phyloP scores from a whole-genome alignment of 2,113 vertebrate species.

The Sylvietta virens region DNA sequence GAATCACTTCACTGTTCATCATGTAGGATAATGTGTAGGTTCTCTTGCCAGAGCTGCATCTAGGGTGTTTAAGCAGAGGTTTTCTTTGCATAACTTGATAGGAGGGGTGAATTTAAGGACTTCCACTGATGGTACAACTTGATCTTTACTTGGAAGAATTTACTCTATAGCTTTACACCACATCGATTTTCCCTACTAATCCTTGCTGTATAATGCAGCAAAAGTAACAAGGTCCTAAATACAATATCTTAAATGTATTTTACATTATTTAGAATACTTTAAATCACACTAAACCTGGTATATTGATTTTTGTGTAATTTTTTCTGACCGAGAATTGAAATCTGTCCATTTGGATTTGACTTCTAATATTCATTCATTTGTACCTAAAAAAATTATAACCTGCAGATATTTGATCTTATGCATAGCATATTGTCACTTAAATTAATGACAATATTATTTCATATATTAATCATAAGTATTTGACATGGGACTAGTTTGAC shows the following conservation, averaged over 20 bases:
- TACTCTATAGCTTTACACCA: not conserved
- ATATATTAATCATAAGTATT: not conserved
- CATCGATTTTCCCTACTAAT: accelerated
- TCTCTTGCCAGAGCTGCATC: not conserved
- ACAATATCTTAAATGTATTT: not conserved
- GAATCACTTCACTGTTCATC: not conserved
- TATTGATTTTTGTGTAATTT: not conserved
- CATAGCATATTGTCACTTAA: not conserved
- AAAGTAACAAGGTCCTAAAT: not conserved
- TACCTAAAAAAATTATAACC: not conserved
- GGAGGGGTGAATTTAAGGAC: not conserved
- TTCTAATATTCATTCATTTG: not conserved
- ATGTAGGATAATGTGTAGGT: not conserved
- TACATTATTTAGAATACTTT: not conserved
- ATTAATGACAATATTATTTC: not conserved
- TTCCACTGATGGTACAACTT: not conserved
- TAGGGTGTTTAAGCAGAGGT: not conserved
- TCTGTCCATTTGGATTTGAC: not conserved
- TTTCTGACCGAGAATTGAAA: not conserved
- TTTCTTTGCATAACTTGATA: not conserved
- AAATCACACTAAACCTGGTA: not conserved
- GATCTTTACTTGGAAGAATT: not conserved
- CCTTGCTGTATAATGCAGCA: not conserved
- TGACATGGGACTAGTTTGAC: not conserved
- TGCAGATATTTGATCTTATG: not conserved